Percentiles rank a stretch among this genome's conserved stretches.
Conservation (phyloP, 2,797 vertebrate genomes). For the Halcyon leucocephala region DNA sequence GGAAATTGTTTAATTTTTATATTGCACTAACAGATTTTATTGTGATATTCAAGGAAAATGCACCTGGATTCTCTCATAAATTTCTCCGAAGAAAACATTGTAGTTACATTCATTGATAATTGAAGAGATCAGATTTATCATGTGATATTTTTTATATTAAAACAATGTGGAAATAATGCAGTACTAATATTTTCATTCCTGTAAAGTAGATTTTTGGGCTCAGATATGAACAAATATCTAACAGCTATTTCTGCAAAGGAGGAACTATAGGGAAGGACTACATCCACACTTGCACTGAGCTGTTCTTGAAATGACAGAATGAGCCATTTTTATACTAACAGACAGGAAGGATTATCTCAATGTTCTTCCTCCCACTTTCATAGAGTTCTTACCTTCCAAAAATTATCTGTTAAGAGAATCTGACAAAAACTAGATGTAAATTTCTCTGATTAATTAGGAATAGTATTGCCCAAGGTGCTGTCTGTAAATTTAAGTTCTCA, state of each 20-base stretch:
- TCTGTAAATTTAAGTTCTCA: not conserved
- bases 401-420: not conserved
- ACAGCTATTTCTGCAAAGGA: not conserved
- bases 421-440: not conserved
- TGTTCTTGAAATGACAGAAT: not conserved
- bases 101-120: not conserved
- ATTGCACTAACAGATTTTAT: slow-evolving; percentile 22
- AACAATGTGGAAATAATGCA: not conserved
- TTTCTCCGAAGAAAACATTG: not conserved
- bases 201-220: not conserved
- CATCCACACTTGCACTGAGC: not conserved
- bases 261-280: not conserved
- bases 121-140: not conserved
- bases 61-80: not conserved
- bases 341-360: not conserved
- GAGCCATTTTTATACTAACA: not conserved
- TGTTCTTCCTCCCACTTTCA: not conserved
- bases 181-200: not conserved
- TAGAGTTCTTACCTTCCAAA: not conserved
- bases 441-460: not conserved
- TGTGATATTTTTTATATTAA: not conserved
- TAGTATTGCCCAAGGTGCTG: not conserved
- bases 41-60: slow-evolving; percentile 5
- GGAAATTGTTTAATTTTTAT: slow-evolving; percentile 50
- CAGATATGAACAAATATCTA: not conserved